Base-by-base conservation (phyloP, 2,888 invertebrate species). In the Microctonus aethiopoides region DNA sequence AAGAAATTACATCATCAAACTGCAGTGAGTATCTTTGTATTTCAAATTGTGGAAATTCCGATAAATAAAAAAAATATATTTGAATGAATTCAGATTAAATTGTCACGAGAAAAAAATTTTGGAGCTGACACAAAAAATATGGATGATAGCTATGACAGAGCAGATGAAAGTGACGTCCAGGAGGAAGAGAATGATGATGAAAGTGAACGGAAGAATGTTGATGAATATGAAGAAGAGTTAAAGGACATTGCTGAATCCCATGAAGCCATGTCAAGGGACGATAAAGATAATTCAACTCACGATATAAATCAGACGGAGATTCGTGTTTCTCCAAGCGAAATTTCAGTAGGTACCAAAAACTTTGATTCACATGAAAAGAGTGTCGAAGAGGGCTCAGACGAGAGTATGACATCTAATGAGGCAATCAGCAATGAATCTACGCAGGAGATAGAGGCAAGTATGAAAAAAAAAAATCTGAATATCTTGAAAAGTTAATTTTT, bases 241-340 rank as follows among this genome's bases (percentile, higher is more conserved):
- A 79, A 79, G 39, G 81, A 75, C 34, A 73, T 78, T 11, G 81
- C 80, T 10, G 82, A 81, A 68, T 81, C 81, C 1, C 81, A 80
- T 65, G 81, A 80, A 70, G 80, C 81, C n/a, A 82, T 82, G 82
- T 80, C 80, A 56, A 80, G 76, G 66, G 80, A 80, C 68, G 79
- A 81, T 20, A 75, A 75, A 60, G 77, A 65, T 72, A 80, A 78
- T 61, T 74, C 76, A 24, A 75, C 77, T 46, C 70, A 51, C 36
- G 70, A 71, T 39, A 20, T 70, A 10, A 68, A 51, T 67, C 26
- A 62, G 46, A 39, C 70, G 56, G 64, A 68, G 41, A 61, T 66
- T 22, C 71, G 62, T 62, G 62, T 66, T 32, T 60, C 52, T 13
- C 36, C 63, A 20, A 39, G 34, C 7, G 62, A 70, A 16, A 68